phyloP scores from a whole-genome alignment of 1,140 invertebrate species.

The Pollicipes pollicipes region DNA sequence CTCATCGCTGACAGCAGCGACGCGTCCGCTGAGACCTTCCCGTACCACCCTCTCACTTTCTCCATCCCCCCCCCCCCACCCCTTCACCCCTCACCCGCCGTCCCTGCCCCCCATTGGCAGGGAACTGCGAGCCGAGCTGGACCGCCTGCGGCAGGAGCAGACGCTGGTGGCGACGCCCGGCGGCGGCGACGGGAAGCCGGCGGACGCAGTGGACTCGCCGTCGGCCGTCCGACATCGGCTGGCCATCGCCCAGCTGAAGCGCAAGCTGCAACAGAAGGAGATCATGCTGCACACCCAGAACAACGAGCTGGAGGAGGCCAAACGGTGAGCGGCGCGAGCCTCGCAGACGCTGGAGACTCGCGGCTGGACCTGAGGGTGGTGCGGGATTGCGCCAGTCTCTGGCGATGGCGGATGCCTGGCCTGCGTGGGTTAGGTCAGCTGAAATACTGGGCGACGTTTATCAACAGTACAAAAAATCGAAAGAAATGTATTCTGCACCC shows the following conservation, averaged over 20 bases:
- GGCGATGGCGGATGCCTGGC: no score
- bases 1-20: no score
- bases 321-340: neutral
- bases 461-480: no score
- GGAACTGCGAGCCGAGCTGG: neutral
- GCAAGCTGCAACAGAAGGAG: neutral
- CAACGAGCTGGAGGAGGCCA: neutral
- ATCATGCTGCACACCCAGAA: neutral
- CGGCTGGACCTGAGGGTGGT: constrained; percentile 10
- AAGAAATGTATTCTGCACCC: no score
- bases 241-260: neutral
- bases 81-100: no score
- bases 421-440: no score
- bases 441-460: no score
- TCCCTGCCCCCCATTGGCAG: no score
- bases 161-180: neutral
- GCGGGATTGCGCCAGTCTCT: no score
- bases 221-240: neutral
- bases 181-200: neutral
- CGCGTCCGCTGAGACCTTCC: no score
- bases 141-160: neutral
- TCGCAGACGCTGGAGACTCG: neutral
- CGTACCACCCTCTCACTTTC: no score
- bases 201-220: neutral
- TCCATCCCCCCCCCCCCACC: no score